These are phyloP conservation scores for Lingula anatina DNA, from an alignment of 2,888 invertebrate species.

Conservation along the genomic window DNA sequence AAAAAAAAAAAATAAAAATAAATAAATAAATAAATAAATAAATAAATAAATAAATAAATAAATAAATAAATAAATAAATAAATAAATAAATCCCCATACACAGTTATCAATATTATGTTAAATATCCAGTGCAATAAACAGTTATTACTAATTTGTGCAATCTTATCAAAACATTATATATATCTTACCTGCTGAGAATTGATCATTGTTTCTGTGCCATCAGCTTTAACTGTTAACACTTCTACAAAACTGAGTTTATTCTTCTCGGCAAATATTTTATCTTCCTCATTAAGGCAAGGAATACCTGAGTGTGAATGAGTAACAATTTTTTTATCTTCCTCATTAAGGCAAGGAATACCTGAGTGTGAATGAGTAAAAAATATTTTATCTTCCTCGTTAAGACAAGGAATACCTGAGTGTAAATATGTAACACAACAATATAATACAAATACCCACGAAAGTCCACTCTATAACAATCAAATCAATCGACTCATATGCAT, in stretches of 20 bases:
- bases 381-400: slow-evolving; percentile 59
- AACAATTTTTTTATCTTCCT: slow-evolving; percentile 62
- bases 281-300: slow-evolving; percentile 61
- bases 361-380: slow-evolving; percentile 54
- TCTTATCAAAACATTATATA: not conserved
- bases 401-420: slow-evolving; percentile 62
- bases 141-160: not conserved
- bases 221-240: slow-evolving; percentile 52
- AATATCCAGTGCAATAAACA: not conserved
- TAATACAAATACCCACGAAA: too few relatives aligned
- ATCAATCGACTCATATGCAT: too few relatives aligned
- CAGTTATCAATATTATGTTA: too few relatives aligned
- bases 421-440: slow-evolving; percentile 56
- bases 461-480: too few relatives aligned
- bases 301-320: slow-evolving; percentile 56
- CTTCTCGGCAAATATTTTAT: slow-evolving; percentile 60
- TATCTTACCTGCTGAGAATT: slow-evolving; percentile 32
- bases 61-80: slow-evolving; percentile 1
- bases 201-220: slow-evolving; percentile 13
- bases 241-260: slow-evolving; percentile 54
- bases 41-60: too few relatives aligned
- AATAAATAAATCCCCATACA: too few relatives aligned
- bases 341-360: slow-evolving; percentile 63
- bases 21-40: too few relatives aligned
- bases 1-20: too few relatives aligned